Evolutionary conservation across 2,113 vertebrate species (phyloP).

Genomic region (Cynopterus brachyotis): DNA sequence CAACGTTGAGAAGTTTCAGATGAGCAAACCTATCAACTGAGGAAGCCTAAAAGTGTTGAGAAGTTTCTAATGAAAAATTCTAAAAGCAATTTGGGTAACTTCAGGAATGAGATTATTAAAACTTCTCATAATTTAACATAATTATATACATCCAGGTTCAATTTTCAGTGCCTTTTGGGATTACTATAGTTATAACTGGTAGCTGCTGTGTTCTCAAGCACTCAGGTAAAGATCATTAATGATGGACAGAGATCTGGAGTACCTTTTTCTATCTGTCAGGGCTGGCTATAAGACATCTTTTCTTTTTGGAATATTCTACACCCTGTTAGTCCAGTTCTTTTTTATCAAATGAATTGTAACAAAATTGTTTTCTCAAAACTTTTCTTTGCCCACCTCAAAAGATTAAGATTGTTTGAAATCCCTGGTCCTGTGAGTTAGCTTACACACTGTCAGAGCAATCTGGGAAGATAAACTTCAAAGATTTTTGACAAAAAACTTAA

Average conservation of each 20-base stretch:
- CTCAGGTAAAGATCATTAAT: not conserved
- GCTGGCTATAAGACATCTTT: not conserved
- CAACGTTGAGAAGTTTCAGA: not conserved
- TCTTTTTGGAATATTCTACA: not conserved
- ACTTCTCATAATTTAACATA: not conserved
- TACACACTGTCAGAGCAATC: not conserved
- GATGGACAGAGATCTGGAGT: not conserved
- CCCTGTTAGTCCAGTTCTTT: not conserved
- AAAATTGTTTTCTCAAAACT: constrained; percentile 4
- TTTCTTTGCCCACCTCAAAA: not conserved
- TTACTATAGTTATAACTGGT: not conserved
- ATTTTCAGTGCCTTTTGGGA: not conserved
- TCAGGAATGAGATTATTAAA: not conserved
- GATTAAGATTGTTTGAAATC: not conserved
- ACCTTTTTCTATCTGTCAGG: not conserved
- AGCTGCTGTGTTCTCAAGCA: not conserved
- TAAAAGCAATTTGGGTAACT: not conserved
- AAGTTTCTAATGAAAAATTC: not conserved
- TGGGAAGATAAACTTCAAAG: not conserved
- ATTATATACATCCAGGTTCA: not conserved
- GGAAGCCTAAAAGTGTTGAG: not conserved
- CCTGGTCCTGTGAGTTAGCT: not conserved
- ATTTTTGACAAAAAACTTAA: constrained; percentile 14
- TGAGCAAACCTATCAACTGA: not conserved
- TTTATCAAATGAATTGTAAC: not conserved